Conservation (phyloP, 2,113 vertebrate genomes). For the Coptodon rendalli region DNA sequence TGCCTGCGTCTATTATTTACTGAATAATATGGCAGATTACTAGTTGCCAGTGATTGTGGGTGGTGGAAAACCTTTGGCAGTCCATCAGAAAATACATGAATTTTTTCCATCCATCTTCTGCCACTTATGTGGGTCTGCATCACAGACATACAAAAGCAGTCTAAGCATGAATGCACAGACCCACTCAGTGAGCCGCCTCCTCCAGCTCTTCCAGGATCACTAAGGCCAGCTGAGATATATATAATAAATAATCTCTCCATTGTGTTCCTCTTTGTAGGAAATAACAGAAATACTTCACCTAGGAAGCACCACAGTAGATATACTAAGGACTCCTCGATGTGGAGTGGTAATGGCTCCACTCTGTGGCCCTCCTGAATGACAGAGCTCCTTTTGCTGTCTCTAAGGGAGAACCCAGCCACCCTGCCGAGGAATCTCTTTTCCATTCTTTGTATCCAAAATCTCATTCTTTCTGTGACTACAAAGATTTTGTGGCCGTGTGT, state of each 20-base stretch:
- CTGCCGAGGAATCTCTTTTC: background rate
- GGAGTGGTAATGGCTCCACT: background rate
- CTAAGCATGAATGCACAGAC: background rate
- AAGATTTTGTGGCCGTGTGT: background rate
- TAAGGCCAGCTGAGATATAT: background rate
- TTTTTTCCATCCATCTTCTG: background rate
- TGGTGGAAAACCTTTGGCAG: background rate
- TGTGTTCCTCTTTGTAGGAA: background rate
- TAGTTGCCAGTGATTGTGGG: background rate
- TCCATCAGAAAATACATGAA: background rate
- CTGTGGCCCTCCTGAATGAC: background rate
- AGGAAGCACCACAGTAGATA: background rate
- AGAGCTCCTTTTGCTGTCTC: background rate
- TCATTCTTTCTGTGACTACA: background rate
- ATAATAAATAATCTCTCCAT: background rate
- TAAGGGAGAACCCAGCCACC: background rate
- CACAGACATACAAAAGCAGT: background rate
- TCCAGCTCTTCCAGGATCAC: background rate
- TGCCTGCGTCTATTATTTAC: background rate
- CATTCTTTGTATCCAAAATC: background rate
- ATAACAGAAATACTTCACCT: background rate
- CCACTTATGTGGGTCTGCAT: background rate
- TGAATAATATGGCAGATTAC: background rate
- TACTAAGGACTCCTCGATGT: background rate
- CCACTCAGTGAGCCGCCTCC: rapidly evolving